These are phyloP conservation scores for Rallus crepitans DNA, from an alignment of 2,797 vertebrate species.

Conservation along the genomic window DNA sequence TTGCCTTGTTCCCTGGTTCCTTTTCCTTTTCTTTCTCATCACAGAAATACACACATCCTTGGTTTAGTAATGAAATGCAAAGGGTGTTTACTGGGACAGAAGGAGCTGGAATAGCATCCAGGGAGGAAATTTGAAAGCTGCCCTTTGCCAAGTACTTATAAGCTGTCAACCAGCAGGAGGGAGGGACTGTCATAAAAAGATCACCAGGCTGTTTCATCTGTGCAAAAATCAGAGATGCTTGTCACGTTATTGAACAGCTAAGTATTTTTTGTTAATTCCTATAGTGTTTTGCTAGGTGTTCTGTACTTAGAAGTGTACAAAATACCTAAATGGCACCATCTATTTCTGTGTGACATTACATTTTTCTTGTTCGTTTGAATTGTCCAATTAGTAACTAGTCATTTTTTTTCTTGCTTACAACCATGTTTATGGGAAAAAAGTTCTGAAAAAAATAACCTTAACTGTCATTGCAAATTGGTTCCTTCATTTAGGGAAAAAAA, in stretches of 20 bases:
- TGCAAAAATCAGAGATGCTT: conserved; percentile 38
- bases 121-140: conserved; percentile 28
- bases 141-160: conserved; percentile 19
- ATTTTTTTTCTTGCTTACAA: not conserved
- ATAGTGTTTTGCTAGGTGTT: not conserved
- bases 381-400: not conserved
- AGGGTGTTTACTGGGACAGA: not conserved
- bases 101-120: not conserved
- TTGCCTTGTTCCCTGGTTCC: not conserved
- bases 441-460: not conserved
- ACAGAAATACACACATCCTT: not conserved
- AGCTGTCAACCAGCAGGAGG: conserved; percentile 12
- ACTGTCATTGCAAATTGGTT: not conserved
- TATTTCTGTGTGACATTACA: not conserved
- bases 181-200: conserved; percentile 20
- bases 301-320: not conserved
- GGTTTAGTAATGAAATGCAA: not conserved
- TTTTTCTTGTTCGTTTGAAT: not conserved
- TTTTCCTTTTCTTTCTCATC: not conserved
- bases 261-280: conserved; percentile 34
- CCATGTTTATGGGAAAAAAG: not conserved
- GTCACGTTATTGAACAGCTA: not conserved
- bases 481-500: not conserved
- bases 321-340: not conserved
- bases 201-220: conserved; percentile 21